Base-by-base conservation (phyloP, 2,888 invertebrate species). In the Dolichopus griseipennis region DNA sequence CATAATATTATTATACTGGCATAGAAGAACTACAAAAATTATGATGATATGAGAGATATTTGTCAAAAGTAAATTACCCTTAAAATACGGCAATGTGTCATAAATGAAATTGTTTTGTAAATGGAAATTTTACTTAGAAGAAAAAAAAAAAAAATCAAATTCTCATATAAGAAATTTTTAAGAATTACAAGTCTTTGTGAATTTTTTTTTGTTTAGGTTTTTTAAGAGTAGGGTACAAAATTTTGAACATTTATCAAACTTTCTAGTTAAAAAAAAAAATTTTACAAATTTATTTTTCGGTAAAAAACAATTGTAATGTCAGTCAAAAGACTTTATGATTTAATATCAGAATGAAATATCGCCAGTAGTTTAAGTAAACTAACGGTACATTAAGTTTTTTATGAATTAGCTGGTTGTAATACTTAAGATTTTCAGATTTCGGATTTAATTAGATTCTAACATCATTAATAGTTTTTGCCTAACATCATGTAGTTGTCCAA, bases 61-160 rank as follows among this genome's bases (percentile, higher is more conserved):
- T 63, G 63, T 63, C 63, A 63, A 33, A 52, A 63, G 27, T 27
- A 63, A 63, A 63, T 63, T 63, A 27, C 63, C 63, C 63, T 63
- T 63, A 63, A 63, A 63, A 63, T 27, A 63, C 27, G 27, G 27
- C 27, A 63, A 63, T 63, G 27, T 63, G 63, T 63, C 63, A 63
- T 63, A 63, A 63, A 27, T 63, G 15, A 63, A 27, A 63, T 63
- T 63, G 22, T 62, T 63, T 27, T 27, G 63, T 22, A 63, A 27
- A 63, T 63, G 63, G 63, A 33, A 63, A 10, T 63, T 61, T 61
- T 6, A 52, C 52, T 52, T 2, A 52, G 15, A 52, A 37, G 8
- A 37, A 10, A 37, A 37, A 1, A 37, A 37, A 37, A 37, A 2
- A 27, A 27, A 27, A 27, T 27, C 27, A 27, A 27, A 27, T 27